A percentile compares a stretch with the other conserved stretches of the same genome.
phyloP scores from a whole-genome alignment of 2,888 invertebrate species.

The Chymomyza fuscimana region DNA sequence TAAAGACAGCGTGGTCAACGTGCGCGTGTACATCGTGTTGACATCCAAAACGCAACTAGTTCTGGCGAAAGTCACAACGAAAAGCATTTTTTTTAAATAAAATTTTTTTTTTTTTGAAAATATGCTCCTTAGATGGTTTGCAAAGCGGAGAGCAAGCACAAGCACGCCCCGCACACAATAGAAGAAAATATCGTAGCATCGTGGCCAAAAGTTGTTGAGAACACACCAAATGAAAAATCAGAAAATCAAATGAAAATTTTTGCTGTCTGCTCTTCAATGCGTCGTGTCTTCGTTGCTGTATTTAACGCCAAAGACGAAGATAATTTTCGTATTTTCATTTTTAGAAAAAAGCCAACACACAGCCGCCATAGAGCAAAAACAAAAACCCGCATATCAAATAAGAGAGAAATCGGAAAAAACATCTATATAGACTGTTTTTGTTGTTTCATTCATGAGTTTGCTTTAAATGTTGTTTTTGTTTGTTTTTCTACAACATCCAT shows the following conservation, averaged over 20 bases:
- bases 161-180: slow-evolving; percentile 66
- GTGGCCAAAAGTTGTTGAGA: slow-evolving; percentile 24
- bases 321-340: slow-evolving; percentile 70
- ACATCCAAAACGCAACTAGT: slow-evolving; percentile 80
- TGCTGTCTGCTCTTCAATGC: slow-evolving; percentile 9
- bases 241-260: slow-evolving; percentile 51
- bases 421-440: neutral
- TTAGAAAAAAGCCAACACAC: slow-evolving; percentile 54
- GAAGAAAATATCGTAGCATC: slow-evolving; percentile 48
- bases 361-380: neutral
- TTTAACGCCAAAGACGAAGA: slow-evolving; percentile 72
- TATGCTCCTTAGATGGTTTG: slow-evolving; percentile 80
- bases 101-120: slow-evolving; percentile 61
- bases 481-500: neutral
- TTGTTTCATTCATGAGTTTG: slow-evolving; percentile 1
- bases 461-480: neutral
- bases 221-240: slow-evolving; percentile 58
- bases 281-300: slow-evolving; percentile 42
- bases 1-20: slow-evolving; percentile 37
- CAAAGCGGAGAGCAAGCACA: slow-evolving; percentile 47
- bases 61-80: slow-evolving; percentile 71
- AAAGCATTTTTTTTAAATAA: slow-evolving; percentile 54
- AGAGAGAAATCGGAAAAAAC: neutral
- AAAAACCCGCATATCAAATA: neutral
- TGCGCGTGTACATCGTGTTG: slow-evolving; percentile 76